Percentiles rank a stretch among this genome's conserved stretches.
phyloP scores from a whole-genome alignment of 2,888 invertebrate genomes.

The Coenonympha glycerion region DNA sequence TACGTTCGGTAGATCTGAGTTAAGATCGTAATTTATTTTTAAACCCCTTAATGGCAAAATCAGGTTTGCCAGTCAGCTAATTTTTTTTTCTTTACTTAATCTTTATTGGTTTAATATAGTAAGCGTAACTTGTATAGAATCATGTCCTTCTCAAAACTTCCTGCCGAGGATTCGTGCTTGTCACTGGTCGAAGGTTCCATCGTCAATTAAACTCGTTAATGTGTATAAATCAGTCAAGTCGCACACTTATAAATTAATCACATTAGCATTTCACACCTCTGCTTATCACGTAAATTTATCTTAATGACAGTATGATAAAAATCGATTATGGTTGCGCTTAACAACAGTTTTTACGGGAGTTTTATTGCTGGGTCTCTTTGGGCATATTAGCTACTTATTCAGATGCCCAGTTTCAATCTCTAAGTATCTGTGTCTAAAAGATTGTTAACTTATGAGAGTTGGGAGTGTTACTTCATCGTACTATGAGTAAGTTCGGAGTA shows the following conservation, averaged over 20 bases:
- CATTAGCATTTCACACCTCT: constrained; percentile 14
- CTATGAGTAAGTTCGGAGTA: no score
- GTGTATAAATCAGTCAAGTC: not conserved
- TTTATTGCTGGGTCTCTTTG: not conserved
- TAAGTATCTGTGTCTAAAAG: no score
- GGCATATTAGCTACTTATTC: no score
- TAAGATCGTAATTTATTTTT: no score
- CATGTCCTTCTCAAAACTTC: not conserved
- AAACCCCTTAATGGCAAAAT: no score
- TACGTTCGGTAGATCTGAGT: no score
- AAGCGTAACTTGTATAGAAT: not conserved
- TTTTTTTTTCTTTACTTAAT: no score
- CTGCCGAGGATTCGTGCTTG: not conserved
- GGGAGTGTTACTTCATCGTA: no score
- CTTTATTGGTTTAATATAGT: not conserved
- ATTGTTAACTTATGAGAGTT: no score
- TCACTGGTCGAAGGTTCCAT: not conserved
- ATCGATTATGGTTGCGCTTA: constrained; percentile 6
- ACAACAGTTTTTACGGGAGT: not conserved
- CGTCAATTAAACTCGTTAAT: constrained; percentile 8
- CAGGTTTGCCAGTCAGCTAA: no score
- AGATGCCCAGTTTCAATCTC: no score
- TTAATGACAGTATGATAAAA: constrained; percentile 13
- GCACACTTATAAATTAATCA: constrained; percentile 4
- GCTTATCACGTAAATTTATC: constrained; percentile 17